Percentiles rank a stretch among this genome's conserved stretches.
phyloP scores from a whole-genome alignment of 2,888 invertebrate species.

The Orthosia gracilis region DNA sequence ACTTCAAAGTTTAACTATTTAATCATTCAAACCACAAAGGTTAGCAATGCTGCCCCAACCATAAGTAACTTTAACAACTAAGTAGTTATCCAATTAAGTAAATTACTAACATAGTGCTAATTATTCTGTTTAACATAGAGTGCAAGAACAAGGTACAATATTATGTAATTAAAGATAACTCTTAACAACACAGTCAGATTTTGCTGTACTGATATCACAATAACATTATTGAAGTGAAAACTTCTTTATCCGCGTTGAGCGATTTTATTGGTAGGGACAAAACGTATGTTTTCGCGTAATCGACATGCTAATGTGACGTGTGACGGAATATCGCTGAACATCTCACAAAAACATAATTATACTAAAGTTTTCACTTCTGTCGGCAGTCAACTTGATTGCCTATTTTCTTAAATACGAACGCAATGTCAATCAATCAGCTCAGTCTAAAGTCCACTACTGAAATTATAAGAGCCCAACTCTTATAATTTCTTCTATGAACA shows the following conservation, averaged over 20 bases:
- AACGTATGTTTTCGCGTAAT: too few species aligned
- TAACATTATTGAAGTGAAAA: background rate
- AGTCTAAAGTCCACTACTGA: slow-evolving; percentile 1
- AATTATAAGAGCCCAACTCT: background rate
- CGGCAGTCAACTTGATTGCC: too few species aligned
- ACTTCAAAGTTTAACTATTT: background rate
- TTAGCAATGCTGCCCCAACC: background rate
- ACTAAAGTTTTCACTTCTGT: too few species aligned
- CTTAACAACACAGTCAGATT: background rate
- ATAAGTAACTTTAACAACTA: background rate
- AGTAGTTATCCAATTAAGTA: slow-evolving; percentile 28
- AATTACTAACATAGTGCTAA: slow-evolving; percentile 18
- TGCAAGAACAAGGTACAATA: slow-evolving; percentile 23
- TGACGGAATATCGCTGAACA: too few species aligned
- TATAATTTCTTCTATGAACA: background rate
- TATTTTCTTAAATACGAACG: too few species aligned
- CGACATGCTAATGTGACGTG: too few species aligned
- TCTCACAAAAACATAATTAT: too few species aligned
- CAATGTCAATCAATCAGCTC: slow-evolving; percentile 33
- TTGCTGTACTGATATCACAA: background rate
- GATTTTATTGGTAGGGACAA: too few species aligned
- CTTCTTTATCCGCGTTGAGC: too few species aligned
- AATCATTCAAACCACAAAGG: too few species aligned
- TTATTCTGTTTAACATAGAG: slow-evolving; percentile 28
- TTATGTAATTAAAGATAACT: slow-evolving; percentile 9